Evolutionary conservation across 1,140 invertebrate species (phyloP), one percentile per base, ranked within the genome.

Genomic region (Drosophila fuyamai): DNA sequence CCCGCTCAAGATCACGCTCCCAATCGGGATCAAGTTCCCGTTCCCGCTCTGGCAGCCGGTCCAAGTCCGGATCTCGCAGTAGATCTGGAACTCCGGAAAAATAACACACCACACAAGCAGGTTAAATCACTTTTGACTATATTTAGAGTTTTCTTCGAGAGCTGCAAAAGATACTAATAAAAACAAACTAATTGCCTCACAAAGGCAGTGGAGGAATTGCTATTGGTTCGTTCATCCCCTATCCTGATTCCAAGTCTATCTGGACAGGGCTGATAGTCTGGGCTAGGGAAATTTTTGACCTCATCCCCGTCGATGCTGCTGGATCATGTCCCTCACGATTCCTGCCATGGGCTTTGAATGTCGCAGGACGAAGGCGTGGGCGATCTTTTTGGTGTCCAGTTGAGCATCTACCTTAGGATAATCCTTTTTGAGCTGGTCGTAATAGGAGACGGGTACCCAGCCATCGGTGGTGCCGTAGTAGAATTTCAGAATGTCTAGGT

Each of bases 351-450:
- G 93, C 23, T 93, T 81, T 12, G 95, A 94, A 71, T 93, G 81
- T 1, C 93, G 92, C 16, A 97, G 83, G 9, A 97, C 96, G 94
- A 97, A 98, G 1, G 96, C 94, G 92, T 98, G 97, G 27, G 94
- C 92, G 82, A 95, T 95, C 14, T 94, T 94, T 54, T 94, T 90
- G n/a, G 93, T 93, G 82, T 96, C 96, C 13, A 97, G 79, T 63
- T 94, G 89, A 12, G 95, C 94, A 68, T 96, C 94, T 8, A 95
- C 91, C 57, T 94, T 81, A 0, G 96, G 95, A 81, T 95, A 94
- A 29, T 93, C 93, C 13, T 90, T 67, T 65, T 93, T 94, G 38
- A 97, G 91, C 46, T 95, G 93, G 23, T 94, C 85, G 79, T 94
- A 96, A 85, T 95, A 96, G 54, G 93, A 86, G 2, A 94, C 66